These are phyloP conservation scores for Lasiurus borealis DNA, from an alignment of 2,113 vertebrate species.

Conservation along the genomic window DNA sequence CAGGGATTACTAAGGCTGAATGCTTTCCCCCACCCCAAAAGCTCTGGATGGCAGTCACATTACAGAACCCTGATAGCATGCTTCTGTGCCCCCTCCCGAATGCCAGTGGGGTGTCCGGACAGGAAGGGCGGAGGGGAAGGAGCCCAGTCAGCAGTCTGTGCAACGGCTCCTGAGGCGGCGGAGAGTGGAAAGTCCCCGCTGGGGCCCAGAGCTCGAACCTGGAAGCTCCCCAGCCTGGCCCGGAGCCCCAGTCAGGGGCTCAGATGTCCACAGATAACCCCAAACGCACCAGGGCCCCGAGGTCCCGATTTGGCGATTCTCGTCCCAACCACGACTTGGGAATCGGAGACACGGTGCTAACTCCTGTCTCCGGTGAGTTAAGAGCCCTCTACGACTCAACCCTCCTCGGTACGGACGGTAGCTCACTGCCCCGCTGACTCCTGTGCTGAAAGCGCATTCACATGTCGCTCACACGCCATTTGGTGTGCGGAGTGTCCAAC, in stretches of 20 bases:
- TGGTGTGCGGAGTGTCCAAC: not conserved
- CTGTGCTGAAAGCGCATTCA: conserved; percentile 38
- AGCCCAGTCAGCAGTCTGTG: not conserved
- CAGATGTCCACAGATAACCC: conserved; percentile 46
- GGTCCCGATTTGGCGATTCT: conserved; percentile 52
- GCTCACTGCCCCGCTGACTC: conserved; percentile 41
- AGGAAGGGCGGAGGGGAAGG: not conserved
- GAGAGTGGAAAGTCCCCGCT: conserved; percentile 59
- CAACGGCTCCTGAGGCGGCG: not conserved
- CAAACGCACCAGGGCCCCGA: not conserved
- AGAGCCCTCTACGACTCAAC: conserved; percentile 54
- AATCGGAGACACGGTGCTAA: not conserved
- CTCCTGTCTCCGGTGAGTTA: conserved; percentile 8
- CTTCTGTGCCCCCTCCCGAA: not conserved
- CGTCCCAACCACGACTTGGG: conserved; percentile 18
- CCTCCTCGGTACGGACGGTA: not conserved
- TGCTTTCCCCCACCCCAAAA: not conserved
- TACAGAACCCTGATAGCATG: not conserved
- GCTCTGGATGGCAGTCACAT: not conserved
- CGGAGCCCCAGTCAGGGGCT: not conserved
- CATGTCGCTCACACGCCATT: conserved; percentile 20
- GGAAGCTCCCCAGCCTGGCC: not conserved
- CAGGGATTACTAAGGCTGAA: not conserved
- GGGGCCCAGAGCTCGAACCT: conserved; percentile 15
- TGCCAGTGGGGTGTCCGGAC: not conserved